Base-by-base conservation (phyloP, 92 coral and sea anemone genomes). In the Palythoa caribaeorum region DNA sequence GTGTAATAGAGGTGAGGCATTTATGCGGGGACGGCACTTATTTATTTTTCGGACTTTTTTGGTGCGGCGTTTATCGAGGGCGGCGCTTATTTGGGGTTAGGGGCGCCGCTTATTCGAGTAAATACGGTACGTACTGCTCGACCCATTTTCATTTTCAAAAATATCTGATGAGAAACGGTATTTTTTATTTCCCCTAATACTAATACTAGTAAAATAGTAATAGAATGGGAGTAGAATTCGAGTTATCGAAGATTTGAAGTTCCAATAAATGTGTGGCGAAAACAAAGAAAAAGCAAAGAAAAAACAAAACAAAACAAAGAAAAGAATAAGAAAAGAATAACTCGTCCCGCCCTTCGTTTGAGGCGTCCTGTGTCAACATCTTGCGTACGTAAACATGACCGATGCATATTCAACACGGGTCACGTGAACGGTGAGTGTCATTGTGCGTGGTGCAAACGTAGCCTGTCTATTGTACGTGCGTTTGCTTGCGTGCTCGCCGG, bases 391-490 rank as follows among this genome's bases (percentile, higher is more conserved):
- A 65, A 65, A 79, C 14, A 78, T 6, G 60, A 47, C 36, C 66
- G 66, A 66, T 63, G 85, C 74, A 80, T 54, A 79, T 79, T 79
- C 84, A 79, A 79, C 85, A 81, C 75, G 76, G 17, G 86, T 81
- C 86, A 81, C 86, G 86, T 81, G 86, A 40, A 81, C 86, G 86
- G 55, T 47, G 86, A 44, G 48, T 81, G 86, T 62, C 86, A 63
- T 21, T 71, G 59, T 80, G 73, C 85, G 85, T 80, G 84, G n/a
- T 78, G 51, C 39, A 80, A 48, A 80, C 85, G 85, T 40, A 81
- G 73, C 8, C 37, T 44, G n/a, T 21, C 86, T 81, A 52, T 81
- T 81, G 86, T 81, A 81, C 86, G 86, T 81, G 86, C 86, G 86
- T 81, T 62, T 15, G 86, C 86, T 81, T 81, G 76, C 86, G 86